These are phyloP conservation scores for Hyperopisus bebe DNA, from an alignment of 2,113 vertebrate genomes.

Conservation along the genomic window DNA sequence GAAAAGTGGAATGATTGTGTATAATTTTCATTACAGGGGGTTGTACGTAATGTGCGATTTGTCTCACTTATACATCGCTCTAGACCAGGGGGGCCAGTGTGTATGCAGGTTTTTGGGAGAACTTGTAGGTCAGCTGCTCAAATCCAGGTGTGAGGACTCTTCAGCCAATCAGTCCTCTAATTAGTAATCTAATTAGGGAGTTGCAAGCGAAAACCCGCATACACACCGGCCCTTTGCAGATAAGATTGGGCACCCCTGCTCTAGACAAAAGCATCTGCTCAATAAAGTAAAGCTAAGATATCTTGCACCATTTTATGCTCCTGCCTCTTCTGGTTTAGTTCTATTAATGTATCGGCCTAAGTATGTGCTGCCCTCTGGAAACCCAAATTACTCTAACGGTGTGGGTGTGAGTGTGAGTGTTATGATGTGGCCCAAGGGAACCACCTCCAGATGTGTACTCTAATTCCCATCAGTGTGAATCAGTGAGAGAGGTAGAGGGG, in stretches of 20 bases:
- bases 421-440: constrained; percentile 51
- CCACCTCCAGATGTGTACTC: constrained; percentile 63
- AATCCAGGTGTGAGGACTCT: too few species aligned
- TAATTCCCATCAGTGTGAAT: constrained; percentile 55
- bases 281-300: neutral
- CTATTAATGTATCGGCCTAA: constrained; percentile 44
- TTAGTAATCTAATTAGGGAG: too few species aligned
- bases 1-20: neutral
- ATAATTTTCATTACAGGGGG: neutral
- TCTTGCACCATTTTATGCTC: constrained; percentile 25
- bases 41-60: neutral
- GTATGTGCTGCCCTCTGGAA: constrained; percentile 44
- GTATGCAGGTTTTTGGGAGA: too few species aligned
- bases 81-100: too few species aligned
- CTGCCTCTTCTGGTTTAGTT: constrained; percentile 45
- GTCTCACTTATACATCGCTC: neutral
- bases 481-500: constrained; percentile 37
- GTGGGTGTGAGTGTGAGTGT: constrained; percentile 42
- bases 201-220: too few species aligned
- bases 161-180: too few species aligned
- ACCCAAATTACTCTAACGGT: constrained; percentile 46
- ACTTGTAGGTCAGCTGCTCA: too few species aligned
- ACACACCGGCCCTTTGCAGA: too few species aligned
- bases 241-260: too few species aligned
- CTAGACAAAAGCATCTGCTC: neutral